These are phyloP conservation scores for Silurus aristotelis DNA, from an alignment of 2,797 vertebrate species.

Conservation along the genomic window DNA sequence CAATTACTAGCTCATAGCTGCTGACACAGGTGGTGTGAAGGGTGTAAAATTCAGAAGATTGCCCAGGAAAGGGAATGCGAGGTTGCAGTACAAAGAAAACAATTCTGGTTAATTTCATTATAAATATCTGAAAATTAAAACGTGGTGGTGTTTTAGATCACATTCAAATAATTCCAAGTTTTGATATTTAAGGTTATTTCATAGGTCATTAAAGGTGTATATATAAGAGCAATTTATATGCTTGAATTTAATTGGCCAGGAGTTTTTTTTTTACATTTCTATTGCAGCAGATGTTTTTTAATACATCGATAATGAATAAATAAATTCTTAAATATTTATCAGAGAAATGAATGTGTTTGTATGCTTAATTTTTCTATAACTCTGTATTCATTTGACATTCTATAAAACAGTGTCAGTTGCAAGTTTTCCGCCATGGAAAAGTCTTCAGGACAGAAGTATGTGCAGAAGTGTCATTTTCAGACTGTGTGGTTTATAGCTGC, in stretches of 20 bases:
- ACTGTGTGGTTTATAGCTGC: neutral
- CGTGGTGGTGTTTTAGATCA: too few species aligned
- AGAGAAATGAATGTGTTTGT: neutral
- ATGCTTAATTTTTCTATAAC: neutral
- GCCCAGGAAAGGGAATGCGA: neutral
- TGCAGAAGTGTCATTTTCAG: too few species aligned
- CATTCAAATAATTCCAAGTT: too few species aligned
- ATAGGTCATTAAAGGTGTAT: too few species aligned
- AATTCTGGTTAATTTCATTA: neutral
- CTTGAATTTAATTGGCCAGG: too few species aligned
- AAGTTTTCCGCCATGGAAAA: neutral
- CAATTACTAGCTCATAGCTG: conserved; percentile 6
- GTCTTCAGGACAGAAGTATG: neutral
- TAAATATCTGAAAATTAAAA: neutral
- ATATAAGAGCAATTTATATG: too few species aligned
- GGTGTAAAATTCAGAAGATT: conserved; percentile 11
- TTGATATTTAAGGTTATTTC: too few species aligned
- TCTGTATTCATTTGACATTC: neutral
- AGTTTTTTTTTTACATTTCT: too few species aligned
- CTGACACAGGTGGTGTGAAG: conserved; percentile 9
- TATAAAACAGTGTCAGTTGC: neutral
- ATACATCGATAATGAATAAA: neutral
- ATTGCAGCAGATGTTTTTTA: too few species aligned
- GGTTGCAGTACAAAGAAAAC: neutral
- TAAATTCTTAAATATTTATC: neutral